phyloP scores from a whole-genome alignment of 2,113 vertebrate genomes.

The Epinephelus lanceolatus region DNA sequence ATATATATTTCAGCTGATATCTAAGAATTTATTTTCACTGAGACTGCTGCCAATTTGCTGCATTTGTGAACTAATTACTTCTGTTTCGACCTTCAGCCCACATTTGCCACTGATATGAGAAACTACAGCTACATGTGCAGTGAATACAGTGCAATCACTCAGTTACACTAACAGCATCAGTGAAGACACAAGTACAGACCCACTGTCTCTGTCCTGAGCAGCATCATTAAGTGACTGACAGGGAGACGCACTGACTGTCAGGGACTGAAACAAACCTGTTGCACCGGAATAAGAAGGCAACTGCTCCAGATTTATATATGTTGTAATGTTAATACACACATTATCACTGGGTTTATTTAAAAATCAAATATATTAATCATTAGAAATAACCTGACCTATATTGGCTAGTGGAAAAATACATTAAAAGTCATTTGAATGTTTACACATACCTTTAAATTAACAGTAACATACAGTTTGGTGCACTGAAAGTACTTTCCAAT shows the following conservation, averaged over 20 bases:
- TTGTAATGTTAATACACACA: neutral
- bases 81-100: neutral
- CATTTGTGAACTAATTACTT: neutral
- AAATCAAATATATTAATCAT: neutral
- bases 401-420: too few relatives aligned
- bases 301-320: neutral
- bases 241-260: neutral
- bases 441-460: too few relatives aligned
- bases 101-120: neutral
- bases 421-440: neutral
- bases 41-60: neutral
- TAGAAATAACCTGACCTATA: neutral
- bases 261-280: constrained; percentile 68
- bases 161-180: neutral
- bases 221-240: neutral
- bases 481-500: neutral
- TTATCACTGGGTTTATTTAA: neutral
- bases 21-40: neutral
- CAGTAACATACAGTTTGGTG: neutral
- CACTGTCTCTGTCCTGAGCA: neutral
- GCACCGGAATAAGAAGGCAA: constrained; percentile 39
- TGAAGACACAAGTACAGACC: neutral
- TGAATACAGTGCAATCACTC: neutral
- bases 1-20: neutral
- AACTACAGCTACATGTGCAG: neutral